These are phyloP conservation scores for Eupeodes luniger DNA, from an alignment of 2,888 invertebrate genomes.

Conservation along the genomic window DNA sequence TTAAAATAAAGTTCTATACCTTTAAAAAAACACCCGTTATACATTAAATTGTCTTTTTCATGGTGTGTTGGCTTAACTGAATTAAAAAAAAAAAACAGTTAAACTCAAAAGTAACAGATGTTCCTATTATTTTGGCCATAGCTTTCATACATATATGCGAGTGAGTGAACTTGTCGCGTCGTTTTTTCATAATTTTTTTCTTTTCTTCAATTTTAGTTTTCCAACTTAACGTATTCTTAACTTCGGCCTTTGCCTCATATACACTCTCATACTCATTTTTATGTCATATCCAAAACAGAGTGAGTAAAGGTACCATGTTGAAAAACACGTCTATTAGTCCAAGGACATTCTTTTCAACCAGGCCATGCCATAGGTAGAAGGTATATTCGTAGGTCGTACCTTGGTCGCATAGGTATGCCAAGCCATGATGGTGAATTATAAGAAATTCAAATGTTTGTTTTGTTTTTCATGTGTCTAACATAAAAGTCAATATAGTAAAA, in stretches of 20 bases:
- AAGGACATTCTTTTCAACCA: conserved; percentile 55
- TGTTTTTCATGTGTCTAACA: neutral
- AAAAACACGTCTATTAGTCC: conserved; percentile 26
- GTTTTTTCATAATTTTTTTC: conserved; percentile 6
- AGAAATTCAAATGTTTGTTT: conserved; percentile 40
- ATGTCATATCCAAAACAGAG: neutral
- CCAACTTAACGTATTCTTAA: conserved; percentile 3
- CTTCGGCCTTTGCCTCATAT: neutral
- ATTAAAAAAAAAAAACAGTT: too few species aligned
- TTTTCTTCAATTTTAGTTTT: conserved; percentile 19
- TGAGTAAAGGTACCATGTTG: neutral
- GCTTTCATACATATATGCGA: neutral
- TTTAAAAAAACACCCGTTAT: too few species aligned
- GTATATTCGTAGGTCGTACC: neutral
- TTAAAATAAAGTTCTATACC: too few species aligned
- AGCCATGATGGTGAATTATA: conserved; percentile 10
- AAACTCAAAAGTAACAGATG: too few species aligned
- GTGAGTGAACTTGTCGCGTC: conserved; percentile 70
- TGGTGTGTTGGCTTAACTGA: too few species aligned
- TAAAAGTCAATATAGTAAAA: neutral
- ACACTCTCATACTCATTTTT: too few species aligned
- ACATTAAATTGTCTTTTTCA: too few species aligned
- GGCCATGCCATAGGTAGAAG: neutral
- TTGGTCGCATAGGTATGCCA: neutral
- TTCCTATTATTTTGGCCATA: neutral